Evolutionary conservation across 2,797 vertebrate species (phyloP).

Genomic region (Cynodonichthys magdalenae): DNA sequence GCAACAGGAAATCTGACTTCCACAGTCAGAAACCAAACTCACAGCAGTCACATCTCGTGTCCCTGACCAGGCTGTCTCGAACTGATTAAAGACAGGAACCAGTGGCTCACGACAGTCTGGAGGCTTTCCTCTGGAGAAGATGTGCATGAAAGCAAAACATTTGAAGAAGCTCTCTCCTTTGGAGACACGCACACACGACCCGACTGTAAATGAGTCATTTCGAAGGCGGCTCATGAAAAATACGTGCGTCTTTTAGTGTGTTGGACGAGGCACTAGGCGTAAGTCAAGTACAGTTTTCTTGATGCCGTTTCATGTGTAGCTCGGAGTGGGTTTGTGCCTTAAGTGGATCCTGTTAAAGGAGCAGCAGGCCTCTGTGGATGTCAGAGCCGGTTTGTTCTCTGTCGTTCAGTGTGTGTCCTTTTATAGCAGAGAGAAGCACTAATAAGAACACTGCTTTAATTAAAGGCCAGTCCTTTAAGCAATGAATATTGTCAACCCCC

Average conservation of each 20-base stretch:
- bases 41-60: slow-evolving; percentile 34
- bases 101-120: slow-evolving; percentile 65
- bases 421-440: slow-evolving; percentile 43
- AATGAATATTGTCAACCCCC: background rate
- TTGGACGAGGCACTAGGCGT: slow-evolving; percentile 61
- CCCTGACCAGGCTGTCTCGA: slow-evolving; percentile 49
- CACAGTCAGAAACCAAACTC: slow-evolving; percentile 47
- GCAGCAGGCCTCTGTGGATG: slow-evolving; percentile 44
- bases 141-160: slow-evolving; percentile 69
- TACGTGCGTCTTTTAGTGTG: slow-evolving; percentile 23
- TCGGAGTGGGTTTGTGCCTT: slow-evolving; percentile 42
- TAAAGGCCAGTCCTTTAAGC: slow-evolving; percentile 13
- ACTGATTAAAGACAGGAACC: slow-evolving; percentile 62
- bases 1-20: slow-evolving; percentile 36
- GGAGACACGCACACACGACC: slow-evolving; percentile 41
- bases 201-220: slow-evolving; percentile 66
- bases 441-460: slow-evolving; percentile 29
- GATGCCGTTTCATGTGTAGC: slow-evolving; percentile 57
- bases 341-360: slow-evolving; percentile 54
- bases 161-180: slow-evolving; percentile 51
- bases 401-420: slow-evolving; percentile 47
- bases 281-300: slow-evolving; percentile 67
- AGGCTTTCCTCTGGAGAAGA: slow-evolving; percentile 62
- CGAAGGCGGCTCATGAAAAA: slow-evolving; percentile 31
- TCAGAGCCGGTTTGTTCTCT: slow-evolving; percentile 60